Base-by-base conservation (phyloP, 2,888 invertebrate genomes). In the Congeria kusceri region DNA sequence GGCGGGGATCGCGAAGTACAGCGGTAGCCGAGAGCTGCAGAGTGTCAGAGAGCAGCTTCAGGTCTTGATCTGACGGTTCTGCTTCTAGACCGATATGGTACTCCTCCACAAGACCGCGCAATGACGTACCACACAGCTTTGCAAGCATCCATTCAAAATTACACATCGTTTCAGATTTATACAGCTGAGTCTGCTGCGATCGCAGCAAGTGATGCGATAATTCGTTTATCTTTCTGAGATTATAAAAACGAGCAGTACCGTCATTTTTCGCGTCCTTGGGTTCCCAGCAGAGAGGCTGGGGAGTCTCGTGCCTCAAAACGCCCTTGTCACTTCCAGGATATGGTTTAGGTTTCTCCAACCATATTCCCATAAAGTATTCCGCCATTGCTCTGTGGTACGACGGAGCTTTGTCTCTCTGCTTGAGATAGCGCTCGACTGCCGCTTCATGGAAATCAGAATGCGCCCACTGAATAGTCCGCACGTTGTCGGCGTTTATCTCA, bases 171-270 rank as follows among this genome's bases (percentile, higher is more conserved):
- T 95, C 94, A 66, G 96, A 95, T 84, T 95, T 95, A 72, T 96
- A 95, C 20, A 79, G 69, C 4, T 88, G 95, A 29, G 80, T 80
- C 80, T 87, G 95, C 94, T 87, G 94, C 92, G 91, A 87, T 87
- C 95, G 95, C 92, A 96, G 95, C 92, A 96, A 95, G 90, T 97
- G 96, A 94, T 95, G 96, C 59, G 97, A 97, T 63, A 97, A 94
- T 93, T 97, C 97, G 92, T 96, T 96, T 80, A 97, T 95, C 94
- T 96, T 96, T 89, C 97, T 95, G 62, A 95, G 95, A 94, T 97
- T 97, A 93, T 96, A 96, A 27, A 88, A 80, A 44, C 85, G 68
- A 39, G 80, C 81, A 1, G 83, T 75, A 18, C 85, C 85, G 25
- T 88, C 85, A 18, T 79, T 73, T 3, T 61, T 57, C 11, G 77